These are phyloP conservation scores for Parambassis ranga DNA, from an alignment of 2,797 vertebrate genomes.

Conservation along the genomic window DNA sequence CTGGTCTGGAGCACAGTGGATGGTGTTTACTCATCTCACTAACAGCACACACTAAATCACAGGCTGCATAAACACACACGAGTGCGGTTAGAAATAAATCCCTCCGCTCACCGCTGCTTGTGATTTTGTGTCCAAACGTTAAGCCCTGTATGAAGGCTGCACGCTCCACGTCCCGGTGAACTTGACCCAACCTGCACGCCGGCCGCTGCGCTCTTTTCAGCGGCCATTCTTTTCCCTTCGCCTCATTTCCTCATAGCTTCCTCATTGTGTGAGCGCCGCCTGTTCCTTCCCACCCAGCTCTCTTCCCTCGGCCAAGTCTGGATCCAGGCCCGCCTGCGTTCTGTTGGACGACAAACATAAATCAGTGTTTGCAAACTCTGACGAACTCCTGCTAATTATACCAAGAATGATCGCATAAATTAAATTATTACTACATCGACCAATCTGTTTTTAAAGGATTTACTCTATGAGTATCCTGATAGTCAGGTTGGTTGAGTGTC, in stretches of 20 bases:
- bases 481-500: too few species aligned
- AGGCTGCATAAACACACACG: not conserved
- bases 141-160: not conserved
- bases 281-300: constrained; percentile 28
- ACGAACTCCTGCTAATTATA: not conserved
- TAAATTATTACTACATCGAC: too few species aligned
- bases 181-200: constrained; percentile 23
- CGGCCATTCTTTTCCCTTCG: constrained; percentile 25
- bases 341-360: constrained; percentile 7
- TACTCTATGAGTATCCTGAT: too few species aligned
- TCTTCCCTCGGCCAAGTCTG: constrained; percentile 8
- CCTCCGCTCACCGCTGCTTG: not conserved
- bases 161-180: constrained; percentile 11
- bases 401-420: not conserved
- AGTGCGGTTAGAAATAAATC: not conserved
- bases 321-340: not conserved
- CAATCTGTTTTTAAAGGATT: too few species aligned
- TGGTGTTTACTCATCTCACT: constrained; percentile 6
- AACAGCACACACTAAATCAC: not conserved
- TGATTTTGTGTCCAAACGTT: not conserved
- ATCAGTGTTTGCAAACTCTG: constrained; percentile 13
- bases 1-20: not conserved
- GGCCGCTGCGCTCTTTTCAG: not conserved
- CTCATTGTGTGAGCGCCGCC: constrained; percentile 32
- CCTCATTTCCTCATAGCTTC: constrained; percentile 43